A percentile compares a stretch with the other conserved stretches of the same genome.
Evolutionary conservation across 35 echinoderm and acorn worm genomes (phyloP).

Genomic region (Chiridota heheva): DNA sequence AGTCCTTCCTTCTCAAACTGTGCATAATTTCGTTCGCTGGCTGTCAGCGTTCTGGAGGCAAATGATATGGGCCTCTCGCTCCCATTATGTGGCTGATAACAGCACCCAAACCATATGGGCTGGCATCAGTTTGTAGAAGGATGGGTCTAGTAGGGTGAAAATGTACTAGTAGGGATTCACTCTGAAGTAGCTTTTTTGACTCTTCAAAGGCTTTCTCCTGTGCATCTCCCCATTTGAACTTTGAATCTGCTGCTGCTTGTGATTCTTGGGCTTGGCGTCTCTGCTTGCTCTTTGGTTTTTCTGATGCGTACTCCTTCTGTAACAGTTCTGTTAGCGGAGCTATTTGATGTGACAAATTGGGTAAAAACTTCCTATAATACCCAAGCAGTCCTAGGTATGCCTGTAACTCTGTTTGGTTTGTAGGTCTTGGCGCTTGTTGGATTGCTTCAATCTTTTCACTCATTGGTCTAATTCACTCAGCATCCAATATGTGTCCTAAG

Average conservation of each 20-base stretch:
- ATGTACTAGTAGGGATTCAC: conserved; percentile 44
- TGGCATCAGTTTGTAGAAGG: conserved; percentile 56
- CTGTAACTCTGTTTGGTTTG: conserved; percentile 49
- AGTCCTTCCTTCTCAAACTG: conserved; percentile 67
- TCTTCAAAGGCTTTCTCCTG: conserved; percentile 48
- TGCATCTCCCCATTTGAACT: not conserved
- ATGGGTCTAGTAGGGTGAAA: conserved; percentile 36
- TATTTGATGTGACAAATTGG: conserved; percentile 42
- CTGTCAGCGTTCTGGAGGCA: conserved; percentile 49
- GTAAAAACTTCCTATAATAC: conserved; percentile 67
- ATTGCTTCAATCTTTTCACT: conserved; percentile 21
- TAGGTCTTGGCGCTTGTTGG: conserved; percentile 20
- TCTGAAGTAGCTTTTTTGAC: conserved; percentile 42
- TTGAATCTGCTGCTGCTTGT: conserved; percentile 18
- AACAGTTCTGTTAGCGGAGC: conserved; percentile 37
- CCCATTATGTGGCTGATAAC: conserved; percentile 55
- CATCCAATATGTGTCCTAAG: conserved; percentile 49
- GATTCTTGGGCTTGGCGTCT: not conserved
- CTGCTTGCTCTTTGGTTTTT: not conserved
- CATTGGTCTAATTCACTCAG: conserved; percentile 33
- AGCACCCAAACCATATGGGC: conserved; percentile 61
- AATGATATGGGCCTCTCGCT: conserved; percentile 49
- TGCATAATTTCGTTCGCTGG: conserved; percentile 56
- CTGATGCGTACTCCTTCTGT: conserved; percentile 54
- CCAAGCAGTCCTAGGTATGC: conserved; percentile 53